Evolutionary conservation across 2,797 vertebrate genomes (phyloP).

Genomic region (Linurgus olivaceus): DNA sequence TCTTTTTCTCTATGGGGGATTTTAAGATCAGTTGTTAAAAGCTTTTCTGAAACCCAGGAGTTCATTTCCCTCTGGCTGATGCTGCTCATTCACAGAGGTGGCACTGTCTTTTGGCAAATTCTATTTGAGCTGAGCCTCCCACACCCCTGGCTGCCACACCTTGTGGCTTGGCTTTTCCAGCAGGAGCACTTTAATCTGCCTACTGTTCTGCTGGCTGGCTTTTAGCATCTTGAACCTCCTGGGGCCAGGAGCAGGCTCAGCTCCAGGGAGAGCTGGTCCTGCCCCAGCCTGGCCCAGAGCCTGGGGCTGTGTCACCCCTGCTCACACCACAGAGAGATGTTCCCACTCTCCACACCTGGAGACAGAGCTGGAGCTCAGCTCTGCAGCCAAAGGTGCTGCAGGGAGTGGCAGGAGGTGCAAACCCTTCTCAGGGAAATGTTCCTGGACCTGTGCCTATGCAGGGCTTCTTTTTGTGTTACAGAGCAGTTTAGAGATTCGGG

Average conservation of each 20-base stretch:
- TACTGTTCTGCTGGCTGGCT: rapidly evolving
- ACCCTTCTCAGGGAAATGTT: neutral
- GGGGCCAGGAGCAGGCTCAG: neutral
- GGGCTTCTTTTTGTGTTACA: neutral
- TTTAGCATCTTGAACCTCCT: neutral
- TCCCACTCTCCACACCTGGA: neutral
- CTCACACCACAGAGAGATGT: neutral
- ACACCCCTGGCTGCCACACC: neutral
- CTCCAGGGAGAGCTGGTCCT: neutral
- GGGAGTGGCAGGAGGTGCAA: neutral
- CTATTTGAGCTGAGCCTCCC: neutral
- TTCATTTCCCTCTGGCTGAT: neutral
- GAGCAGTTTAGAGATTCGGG: neutral
- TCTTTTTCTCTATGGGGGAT: rapidly evolving
- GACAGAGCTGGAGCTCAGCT: neutral
- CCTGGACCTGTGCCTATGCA: neutral
- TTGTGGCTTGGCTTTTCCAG: neutral
- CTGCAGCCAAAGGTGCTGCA: neutral
- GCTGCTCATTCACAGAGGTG: neutral
- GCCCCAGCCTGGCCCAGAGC: neutral
- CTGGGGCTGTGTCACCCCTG: neutral
- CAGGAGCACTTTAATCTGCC: neutral
- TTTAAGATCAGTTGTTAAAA: neutral
- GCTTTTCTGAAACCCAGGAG: neutral
- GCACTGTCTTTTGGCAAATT: neutral